These are phyloP conservation scores for Neodontobutis hainanensis DNA, from an alignment of 2,113 vertebrate genomes.

Conservation along the genomic window DNA sequence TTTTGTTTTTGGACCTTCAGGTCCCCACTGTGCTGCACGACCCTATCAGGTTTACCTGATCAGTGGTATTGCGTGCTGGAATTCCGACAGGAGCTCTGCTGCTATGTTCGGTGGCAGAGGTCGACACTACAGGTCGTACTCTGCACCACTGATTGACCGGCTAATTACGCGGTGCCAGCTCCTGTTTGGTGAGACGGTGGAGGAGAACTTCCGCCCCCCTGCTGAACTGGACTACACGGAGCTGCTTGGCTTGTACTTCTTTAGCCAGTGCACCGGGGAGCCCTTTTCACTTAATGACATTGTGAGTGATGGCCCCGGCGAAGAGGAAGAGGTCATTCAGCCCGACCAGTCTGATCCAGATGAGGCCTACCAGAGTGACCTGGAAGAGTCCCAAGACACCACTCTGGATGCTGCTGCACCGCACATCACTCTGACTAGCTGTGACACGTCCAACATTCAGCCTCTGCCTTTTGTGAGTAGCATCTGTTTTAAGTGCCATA, in stretches of 20 bases:
- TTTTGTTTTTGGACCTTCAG: background rate
- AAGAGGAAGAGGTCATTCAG: too few species aligned
- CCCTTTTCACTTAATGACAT: too few species aligned
- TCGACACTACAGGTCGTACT: background rate
- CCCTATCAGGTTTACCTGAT: conserved; percentile 34
- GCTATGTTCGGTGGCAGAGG: conserved; percentile 16
- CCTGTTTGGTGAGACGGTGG: too few species aligned
- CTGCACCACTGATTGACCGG: too few species aligned
- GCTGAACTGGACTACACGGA: too few species aligned
- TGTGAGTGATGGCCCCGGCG: too few species aligned
- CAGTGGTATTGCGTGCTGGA: conserved; percentile 19
- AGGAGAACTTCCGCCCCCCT: too few species aligned
- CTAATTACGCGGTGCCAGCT: too few species aligned
- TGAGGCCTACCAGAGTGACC: background rate
- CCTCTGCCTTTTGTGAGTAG: background rate
- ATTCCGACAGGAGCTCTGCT: conserved; percentile 5
- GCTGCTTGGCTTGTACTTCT: too few species aligned
- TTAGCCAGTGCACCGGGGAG: too few species aligned
- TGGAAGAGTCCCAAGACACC: background rate
- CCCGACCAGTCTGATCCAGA: too few species aligned
- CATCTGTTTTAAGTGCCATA: background rate
- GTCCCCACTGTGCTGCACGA: conserved; percentile 1
- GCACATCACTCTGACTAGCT: background rate
- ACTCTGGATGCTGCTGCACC: background rate
- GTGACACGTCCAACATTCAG: background rate